phyloP scores from a whole-genome alignment of 2,113 vertebrate genomes.

The Elanus axillaris region DNA sequence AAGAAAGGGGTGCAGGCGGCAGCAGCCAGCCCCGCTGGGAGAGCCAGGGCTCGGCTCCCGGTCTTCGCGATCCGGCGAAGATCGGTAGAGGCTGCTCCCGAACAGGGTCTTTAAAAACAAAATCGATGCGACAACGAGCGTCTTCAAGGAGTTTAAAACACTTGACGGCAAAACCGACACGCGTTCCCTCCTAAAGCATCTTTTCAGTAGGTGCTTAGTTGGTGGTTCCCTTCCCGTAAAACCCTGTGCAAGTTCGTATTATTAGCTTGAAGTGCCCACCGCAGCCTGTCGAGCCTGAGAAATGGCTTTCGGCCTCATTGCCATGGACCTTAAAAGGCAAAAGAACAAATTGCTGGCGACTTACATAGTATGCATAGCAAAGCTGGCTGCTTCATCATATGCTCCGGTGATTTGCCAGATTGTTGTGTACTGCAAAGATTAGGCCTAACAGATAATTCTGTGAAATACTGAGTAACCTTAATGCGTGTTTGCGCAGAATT shows the following conservation, averaged over 20 bases:
- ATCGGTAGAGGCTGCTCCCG: neutral
- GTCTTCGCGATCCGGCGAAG: too few species aligned
- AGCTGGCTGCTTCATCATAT: neutral
- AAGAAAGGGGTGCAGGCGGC: accelerated
- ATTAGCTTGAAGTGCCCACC: neutral
- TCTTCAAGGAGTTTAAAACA: neutral
- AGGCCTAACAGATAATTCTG: neutral
- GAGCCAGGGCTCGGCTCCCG: too few species aligned
- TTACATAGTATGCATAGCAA: neutral
- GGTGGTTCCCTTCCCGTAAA: neutral
- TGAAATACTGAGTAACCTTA: neutral
- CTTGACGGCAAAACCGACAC: accelerated
- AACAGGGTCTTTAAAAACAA: neutral
- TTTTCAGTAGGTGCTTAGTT: neutral
- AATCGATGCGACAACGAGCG: accelerated
- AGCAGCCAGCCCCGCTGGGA: neutral
- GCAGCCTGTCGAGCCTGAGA: neutral
- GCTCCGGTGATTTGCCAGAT: neutral
- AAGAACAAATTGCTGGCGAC: neutral
- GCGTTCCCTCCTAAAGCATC: neutral
- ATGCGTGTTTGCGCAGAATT: neutral
- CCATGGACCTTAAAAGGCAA: slow-evolving; percentile 42
- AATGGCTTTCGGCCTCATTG: neutral
- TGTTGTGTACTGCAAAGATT: neutral
- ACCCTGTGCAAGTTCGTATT: neutral